A percentile compares a stretch with the other conserved stretches of the same genome.
These are phyloP conservation scores for Volucella inanis DNA, from an alignment of 2,888 invertebrate genomes.

Conservation along the genomic window DNA sequence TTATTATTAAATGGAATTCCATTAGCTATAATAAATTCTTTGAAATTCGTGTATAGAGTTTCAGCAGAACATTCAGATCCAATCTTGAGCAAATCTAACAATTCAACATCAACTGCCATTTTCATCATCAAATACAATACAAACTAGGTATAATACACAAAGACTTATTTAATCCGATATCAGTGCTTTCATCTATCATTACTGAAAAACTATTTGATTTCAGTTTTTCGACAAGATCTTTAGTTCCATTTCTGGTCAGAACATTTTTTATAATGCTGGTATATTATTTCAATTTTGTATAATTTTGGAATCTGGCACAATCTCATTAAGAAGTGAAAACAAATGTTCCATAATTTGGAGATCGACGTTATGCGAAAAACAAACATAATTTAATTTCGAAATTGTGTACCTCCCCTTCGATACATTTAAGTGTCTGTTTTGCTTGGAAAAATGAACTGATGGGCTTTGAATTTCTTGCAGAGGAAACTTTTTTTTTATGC, in stretches of 20 bases:
- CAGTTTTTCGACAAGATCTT: slow-evolving; percentile 11
- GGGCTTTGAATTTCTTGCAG: slow-evolving; percentile 21
- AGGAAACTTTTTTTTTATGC: slow-evolving; percentile 33
- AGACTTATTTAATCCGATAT: slow-evolving; percentile 27
- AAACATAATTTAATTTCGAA: not conserved
- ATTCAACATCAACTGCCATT: not conserved
- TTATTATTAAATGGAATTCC: slow-evolving; percentile 4
- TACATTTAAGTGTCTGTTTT: slow-evolving; percentile 18
- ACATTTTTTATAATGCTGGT: slow-evolving; percentile 43
- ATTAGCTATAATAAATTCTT: not conserved
- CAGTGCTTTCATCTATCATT: slow-evolving; percentile 35
- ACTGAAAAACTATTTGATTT: slow-evolving; percentile 24
- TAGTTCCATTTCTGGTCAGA: slow-evolving; percentile 11
- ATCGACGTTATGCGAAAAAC: slow-evolving; percentile 16
- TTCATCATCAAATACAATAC: slow-evolving; percentile 20
- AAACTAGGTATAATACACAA: slow-evolving; percentile 7
- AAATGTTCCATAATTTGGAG: slow-evolving; percentile 33
- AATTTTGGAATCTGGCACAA: slow-evolving; percentile 38
- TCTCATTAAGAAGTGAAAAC: slow-evolving; percentile 33
- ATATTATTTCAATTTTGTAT: slow-evolving; percentile 29
- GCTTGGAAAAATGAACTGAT: slow-evolving; percentile 15
- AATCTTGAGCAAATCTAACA: slow-evolving; percentile 10
- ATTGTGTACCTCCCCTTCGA: not conserved
- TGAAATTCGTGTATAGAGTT: not conserved
- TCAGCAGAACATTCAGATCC: not conserved